Conservation (phyloP, 1,140 invertebrate species). For the Cydia pomonella region DNA sequence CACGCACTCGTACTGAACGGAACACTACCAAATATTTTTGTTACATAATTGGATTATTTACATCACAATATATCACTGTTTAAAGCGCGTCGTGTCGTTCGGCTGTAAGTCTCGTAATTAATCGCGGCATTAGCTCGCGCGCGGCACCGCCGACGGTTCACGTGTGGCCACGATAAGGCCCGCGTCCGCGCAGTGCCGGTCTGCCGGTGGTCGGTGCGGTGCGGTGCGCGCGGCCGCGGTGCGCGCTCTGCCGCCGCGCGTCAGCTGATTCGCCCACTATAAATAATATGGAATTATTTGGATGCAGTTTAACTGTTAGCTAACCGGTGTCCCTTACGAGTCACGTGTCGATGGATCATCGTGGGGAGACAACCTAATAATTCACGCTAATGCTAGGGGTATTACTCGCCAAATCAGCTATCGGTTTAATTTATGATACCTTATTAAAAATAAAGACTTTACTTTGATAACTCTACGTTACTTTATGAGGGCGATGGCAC, state of each 20-base stretch:
- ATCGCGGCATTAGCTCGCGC: conserved; percentile 7
- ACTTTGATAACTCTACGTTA: background rate
- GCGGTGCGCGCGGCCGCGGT: conserved; percentile 39
- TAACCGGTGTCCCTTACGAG: conserved; percentile 39
- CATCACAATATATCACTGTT: conserved; percentile 31
- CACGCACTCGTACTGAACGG: background rate
- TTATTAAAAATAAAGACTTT: background rate
- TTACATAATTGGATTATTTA: conserved; percentile 30
- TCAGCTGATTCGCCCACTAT: conserved; percentile 73
- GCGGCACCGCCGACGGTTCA: conserved; percentile 39
- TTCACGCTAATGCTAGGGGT: background rate
- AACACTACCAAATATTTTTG: conserved; percentile 22
- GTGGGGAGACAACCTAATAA: conserved; percentile 31
- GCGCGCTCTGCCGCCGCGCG: conserved; percentile 42
- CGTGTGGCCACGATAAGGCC: conserved; percentile 40
- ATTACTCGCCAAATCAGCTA: background rate
- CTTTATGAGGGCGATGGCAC: conserved; percentile 2
- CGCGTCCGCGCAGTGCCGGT: conserved; percentile 38
- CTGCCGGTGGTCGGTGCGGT: conserved; percentile 38
- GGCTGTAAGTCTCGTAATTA: conserved; percentile 26
- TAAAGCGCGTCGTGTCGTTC: conserved; percentile 8
- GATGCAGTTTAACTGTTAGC: conserved; percentile 61
- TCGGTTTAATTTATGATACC: conserved; percentile 14
- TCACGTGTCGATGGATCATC: conserved; percentile 21
- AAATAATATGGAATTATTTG: conserved; percentile 73